Evolutionary conservation across 2,113 vertebrate genomes (phyloP), one percentile per base, ranked within the genome.

Genomic region (Lepisosteus osseus): DNA sequence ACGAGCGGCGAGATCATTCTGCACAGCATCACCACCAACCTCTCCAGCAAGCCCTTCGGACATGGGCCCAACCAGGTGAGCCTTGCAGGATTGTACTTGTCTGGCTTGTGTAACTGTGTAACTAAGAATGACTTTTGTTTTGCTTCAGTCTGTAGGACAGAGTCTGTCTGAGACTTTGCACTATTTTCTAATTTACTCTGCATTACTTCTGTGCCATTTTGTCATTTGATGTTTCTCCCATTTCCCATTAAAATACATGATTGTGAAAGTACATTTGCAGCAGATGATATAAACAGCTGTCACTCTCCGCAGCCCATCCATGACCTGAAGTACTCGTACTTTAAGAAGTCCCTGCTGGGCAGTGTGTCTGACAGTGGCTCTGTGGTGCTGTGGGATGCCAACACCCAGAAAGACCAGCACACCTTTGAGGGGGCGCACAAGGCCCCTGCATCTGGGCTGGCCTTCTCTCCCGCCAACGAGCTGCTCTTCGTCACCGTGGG

Each of bases 381-480:
- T 11, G 93, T 99, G 71, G 94, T 94, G 11, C 89, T 99, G 8
- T 99, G 97, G 97, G 97, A 99, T 79, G 90, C 93, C 70, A 96
- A 98, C 84, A 94, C 88, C 74, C 96, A 98, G 86, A 96, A 83
- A 72, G 88, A 94, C 2, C 88, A 95, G 69, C 95, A 97, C 8
- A 88, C 87, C 54, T 98, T 99, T 57, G 93, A 95, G 66, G 82
- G 84, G 15, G 82, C 94, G 14, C 97, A 99, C 78, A 98, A 97
- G 83, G 97, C 96, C 14, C 97, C 97, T 1, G 94, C 94, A 75
- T 95, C 92, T 0, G 95, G 94, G 77, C 85, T 99, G 69, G 92
- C 92, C 76, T 99, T 99, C 89, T 99, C 97, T 70, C 97, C 97
- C 11, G 90, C 94, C 85, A 98, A 94, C 69, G 96, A 98, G 55